A percentile compares a stretch with the other conserved stretches of the same genome.
Conservation (phyloP, 2,797 vertebrate genomes). For the Rousettus madagascariensis region DNA sequence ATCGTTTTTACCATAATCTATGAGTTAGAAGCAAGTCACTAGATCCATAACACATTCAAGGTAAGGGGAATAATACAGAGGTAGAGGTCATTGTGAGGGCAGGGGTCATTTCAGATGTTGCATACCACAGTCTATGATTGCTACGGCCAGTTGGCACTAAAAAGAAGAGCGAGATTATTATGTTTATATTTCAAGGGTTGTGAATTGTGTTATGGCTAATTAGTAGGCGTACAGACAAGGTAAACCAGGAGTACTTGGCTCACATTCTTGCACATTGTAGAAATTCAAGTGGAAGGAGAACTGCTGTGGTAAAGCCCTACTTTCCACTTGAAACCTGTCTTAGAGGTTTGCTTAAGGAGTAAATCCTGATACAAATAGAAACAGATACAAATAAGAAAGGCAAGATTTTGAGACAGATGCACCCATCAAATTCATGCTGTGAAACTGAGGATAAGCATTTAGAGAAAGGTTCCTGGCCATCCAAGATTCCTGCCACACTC, state of each 20-base stretch:
- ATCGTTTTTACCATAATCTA: background rate
- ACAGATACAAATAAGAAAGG: background rate
- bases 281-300: background rate
- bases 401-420: background rate
- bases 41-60: background rate
- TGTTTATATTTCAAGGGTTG: background rate
- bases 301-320: background rate
- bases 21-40: background rate
- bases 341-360: background rate
- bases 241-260: background rate
- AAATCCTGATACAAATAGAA: background rate
- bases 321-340: background rate
- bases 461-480: background rate
- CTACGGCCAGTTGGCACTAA: background rate
- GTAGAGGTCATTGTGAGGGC: background rate
- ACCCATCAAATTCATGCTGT: background rate
- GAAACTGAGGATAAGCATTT: background rate
- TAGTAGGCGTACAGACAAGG: background rate
- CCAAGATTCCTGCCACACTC: background rate
- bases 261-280: background rate
- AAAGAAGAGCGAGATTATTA: background rate
- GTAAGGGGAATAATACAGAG: background rate
- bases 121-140: background rate
- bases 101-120: background rate
- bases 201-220: background rate